Base-by-base conservation (phyloP, 2,113 vertebrate genomes). In the Cyanoramphus novaezelandiae region DNA sequence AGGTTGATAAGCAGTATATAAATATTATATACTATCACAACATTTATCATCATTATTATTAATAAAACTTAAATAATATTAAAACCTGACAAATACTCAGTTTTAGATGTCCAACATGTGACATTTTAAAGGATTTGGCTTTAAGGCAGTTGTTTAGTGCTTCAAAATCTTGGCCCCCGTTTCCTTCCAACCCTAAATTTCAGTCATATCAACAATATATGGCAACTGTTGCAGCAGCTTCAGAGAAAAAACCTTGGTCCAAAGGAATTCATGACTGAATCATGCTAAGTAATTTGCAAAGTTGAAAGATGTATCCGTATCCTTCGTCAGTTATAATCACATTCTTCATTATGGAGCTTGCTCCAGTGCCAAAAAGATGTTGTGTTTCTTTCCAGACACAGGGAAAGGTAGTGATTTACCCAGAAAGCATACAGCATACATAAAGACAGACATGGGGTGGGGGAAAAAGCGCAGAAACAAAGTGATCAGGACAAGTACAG, bases 281-380 rank as follows among this genome's bases (percentile, higher is more conserved):
- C 83, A 76, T 10, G 85, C 83, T 59, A 87, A 92, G 65, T 62
- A 84, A 78, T 82, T 29, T 84, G 47, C 62, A 78, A 71, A 13
- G 39, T 31, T 97, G 93, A 95, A 95, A 97, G 90, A 93, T 84
- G 21, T 88, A 92, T 78, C 69, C 44, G 9, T 84, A 71, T 96
- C 90, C 90, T 94, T 95, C 96, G 84, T 79, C 92, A 91, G 83
- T 93, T 95, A 35, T 65, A 95, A 96, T 95, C 88, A 94, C 0
- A 2, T 75, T 86, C 75, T 78, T 95, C 83, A 69, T 93, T 72
- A 87, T 24, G 41, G n/a, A 88, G 65, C 16, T 79, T 82, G 21
- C 27, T 84, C 35, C 3, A 8, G 62, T 68, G 95, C 93, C 95
- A 97, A 92, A 90, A 88, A 83, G 60, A 70, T 75, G 75, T 59